These are phyloP conservation scores for Magallana nippona DNA, from an alignment of 2,888 invertebrate species.

Conservation along the genomic window DNA sequence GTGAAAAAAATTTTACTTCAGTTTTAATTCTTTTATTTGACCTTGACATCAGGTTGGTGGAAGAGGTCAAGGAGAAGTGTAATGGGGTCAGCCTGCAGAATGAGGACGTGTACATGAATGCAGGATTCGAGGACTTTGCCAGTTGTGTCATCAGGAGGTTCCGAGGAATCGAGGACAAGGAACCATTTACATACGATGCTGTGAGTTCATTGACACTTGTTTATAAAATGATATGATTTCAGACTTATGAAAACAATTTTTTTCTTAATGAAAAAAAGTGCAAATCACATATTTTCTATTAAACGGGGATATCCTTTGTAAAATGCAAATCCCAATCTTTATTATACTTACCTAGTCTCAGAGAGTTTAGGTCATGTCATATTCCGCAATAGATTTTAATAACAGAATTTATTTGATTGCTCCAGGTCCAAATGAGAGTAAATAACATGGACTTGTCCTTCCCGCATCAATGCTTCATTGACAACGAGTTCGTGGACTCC, in stretches of 20 bases:
- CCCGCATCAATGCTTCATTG: slow-evolving; percentile 94
- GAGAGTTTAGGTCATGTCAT: too few species aligned
- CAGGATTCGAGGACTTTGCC: slow-evolving; percentile 91
- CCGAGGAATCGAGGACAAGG: slow-evolving; percentile 83
- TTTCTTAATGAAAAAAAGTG: too few species aligned
- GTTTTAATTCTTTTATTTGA: background rate
- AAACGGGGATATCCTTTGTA: too few species aligned
- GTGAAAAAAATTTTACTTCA: background rate
- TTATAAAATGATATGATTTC: background rate
- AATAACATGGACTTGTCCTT: slow-evolving; percentile 93
- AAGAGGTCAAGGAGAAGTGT: slow-evolving; percentile 92
- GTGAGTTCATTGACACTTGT: slow-evolving; percentile 80
- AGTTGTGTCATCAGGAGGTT: slow-evolving; percentile 84
- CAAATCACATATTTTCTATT: too few species aligned
- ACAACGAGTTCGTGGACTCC: slow-evolving; percentile 91
- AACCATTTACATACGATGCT: slow-evolving; percentile 86
- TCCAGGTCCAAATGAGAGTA: slow-evolving; percentile 84
- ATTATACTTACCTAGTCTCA: too few species aligned
- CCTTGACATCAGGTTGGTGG: slow-evolving; percentile 85
- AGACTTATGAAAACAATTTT: too few species aligned
- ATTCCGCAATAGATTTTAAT: too few species aligned
- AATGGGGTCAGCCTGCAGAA: slow-evolving; percentile 89
- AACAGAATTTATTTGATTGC: background rate
- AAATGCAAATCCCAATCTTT: too few species aligned
- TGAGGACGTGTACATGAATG: slow-evolving; percentile 95